Conservation (phyloP, 1,140 invertebrate genomes). For the Stenopsyche tienmushanensis region DNA sequence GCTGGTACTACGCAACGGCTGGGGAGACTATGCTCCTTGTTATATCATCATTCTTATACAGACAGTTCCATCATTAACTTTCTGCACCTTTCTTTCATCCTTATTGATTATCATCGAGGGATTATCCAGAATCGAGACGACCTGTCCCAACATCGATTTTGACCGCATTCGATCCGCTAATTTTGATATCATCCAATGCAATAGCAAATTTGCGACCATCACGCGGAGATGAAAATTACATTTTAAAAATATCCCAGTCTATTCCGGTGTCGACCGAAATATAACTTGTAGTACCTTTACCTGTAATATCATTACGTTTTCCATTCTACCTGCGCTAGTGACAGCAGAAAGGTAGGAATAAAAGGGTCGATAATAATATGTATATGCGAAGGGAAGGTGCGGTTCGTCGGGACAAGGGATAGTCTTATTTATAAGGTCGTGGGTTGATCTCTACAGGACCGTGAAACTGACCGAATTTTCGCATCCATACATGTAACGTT, state of each 20-base stretch:
- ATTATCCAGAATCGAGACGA: neutral
- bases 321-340: neutral
- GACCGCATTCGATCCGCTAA: too few relatives aligned
- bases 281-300: neutral
- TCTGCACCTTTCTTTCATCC: neutral
- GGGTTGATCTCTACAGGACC: conserved; percentile 18
- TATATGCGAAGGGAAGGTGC: conserved; percentile 3
- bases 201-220: too few relatives aligned
- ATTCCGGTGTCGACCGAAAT: neutral
- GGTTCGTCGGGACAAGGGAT: neutral
- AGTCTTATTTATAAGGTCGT: conserved; percentile 10
- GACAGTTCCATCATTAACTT: neutral
- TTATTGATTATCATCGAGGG: neutral
- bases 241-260: neutral
- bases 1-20: neutral
- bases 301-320: neutral
- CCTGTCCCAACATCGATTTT: neutral
- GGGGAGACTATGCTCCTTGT: neutral
- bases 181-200: too few relatives aligned
- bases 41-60: neutral
- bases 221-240: too few relatives aligned
- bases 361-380: conserved; percentile 16
- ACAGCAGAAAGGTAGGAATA: conserved; percentile 1
- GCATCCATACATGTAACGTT: neutral
- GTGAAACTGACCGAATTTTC: conserved; percentile 21